Evolutionary conservation across 2,888 invertebrate genomes (phyloP), one percentile per base, ranked within the genome.

Genomic region (Apodemia hepburni): DNA sequence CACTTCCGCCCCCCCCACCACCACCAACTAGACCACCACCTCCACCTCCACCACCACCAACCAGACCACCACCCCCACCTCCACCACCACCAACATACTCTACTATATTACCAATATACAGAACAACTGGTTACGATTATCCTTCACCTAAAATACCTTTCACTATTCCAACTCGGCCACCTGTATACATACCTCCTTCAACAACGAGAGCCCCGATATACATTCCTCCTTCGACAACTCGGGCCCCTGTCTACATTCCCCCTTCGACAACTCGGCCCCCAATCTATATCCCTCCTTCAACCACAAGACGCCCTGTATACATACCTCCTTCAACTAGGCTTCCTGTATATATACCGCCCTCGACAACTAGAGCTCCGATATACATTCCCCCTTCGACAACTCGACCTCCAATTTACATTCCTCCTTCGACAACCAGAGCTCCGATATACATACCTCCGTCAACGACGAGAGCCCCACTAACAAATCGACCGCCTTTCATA

Each of bases 401-500:
- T 35, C 60, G 70, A 54, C 72, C 74, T 4, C 76, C 80, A 1
- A 45, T 70, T 4, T 74, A 73, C 49, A 64, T 71, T 64, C 66
- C 71, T 38, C 67, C 77, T 63, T 59, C 73, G 42, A 78, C 85
- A 45, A 84, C 83, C n/a, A 75, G 83, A 66, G 82, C 1, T 84
- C 87, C 1, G 69, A n/a, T 76, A 0, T 76, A 72, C 58, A 60
- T 75, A 6, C 71, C 76, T 0, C 75, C 77, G 0, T 69, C 72
- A 4, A 73, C 73, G n/a, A n/a, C n/a, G n/a, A n/a, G n/a, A n/a
- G n/a, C 74, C 79, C 76, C 80, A 1, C 71, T 66, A 61, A 78
- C 87, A 33, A 85, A 85, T 2, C 77, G 87, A 70, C 82, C 84
- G 0, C 84, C 87, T 8, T 89, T 81, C 69, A 72, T 85, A 6